phyloP scores from a whole-genome alignment of 30 jellyfish, hydroid and myxozoan species.

The Clytia hemisphaerica region DNA sequence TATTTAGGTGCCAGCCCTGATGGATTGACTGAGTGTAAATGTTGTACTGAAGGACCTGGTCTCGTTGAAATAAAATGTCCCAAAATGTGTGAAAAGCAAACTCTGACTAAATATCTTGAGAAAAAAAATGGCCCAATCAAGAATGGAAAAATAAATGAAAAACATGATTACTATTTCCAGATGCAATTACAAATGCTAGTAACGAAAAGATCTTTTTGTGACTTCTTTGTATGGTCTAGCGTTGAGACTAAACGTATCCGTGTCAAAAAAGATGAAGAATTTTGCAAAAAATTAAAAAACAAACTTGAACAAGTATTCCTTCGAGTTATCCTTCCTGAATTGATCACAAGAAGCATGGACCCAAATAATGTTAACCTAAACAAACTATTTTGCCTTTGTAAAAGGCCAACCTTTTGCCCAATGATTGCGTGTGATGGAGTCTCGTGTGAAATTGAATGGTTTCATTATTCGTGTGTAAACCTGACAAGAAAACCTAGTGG shows the following conservation, averaged over 20 bases:
- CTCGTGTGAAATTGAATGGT: constrained; percentile 3
- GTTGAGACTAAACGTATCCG: background rate
- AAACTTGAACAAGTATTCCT: background rate
- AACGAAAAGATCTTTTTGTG: background rate
- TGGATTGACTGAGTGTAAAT: constrained; percentile 36
- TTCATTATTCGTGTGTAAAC: constrained; percentile 29
- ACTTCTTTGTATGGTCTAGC: background rate
- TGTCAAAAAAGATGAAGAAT: background rate
- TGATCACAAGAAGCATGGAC: background rate
- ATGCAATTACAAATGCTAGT: background rate
- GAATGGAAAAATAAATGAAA: background rate
- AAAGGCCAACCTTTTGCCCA: background rate
- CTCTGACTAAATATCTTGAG: too few relatives aligned
- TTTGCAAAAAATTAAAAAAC: background rate
- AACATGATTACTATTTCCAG: background rate
- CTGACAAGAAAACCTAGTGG: constrained; percentile 1
- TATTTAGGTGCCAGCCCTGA: constrained; percentile 61
- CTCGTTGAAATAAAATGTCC: constrained; percentile 50
- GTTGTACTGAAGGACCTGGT: constrained; percentile 42
- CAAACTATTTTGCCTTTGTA: background rate
- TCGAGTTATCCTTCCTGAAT: background rate
- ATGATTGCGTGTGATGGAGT: constrained; percentile 27
- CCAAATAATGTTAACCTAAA: background rate
- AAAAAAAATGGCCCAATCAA: constrained; percentile 38
- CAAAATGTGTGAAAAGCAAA: too few relatives aligned